phyloP scores from a whole-genome alignment of 35 echinoderm and acorn worm species.

The Heliocidaris erythrogramma region DNA sequence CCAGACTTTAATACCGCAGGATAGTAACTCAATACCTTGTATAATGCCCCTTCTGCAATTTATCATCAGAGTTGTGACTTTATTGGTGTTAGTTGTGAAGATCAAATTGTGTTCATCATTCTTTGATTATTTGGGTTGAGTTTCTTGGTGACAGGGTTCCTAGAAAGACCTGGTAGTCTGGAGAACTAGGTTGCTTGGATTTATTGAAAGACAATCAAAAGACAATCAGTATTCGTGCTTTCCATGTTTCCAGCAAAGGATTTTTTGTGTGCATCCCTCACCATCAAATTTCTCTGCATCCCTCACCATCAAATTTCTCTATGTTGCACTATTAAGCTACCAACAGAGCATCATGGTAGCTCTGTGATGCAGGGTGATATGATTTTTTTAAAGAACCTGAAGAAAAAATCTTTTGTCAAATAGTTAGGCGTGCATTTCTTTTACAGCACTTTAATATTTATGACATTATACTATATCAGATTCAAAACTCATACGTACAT shows the following conservation, averaged over 20 bases:
- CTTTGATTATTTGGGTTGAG: not conserved
- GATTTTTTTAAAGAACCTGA: too few species aligned
- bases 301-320: not conserved
- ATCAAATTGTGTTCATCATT: constrained; percentile 4
- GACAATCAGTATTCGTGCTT: not conserved
- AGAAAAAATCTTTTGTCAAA: too few species aligned
- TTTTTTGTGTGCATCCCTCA: not conserved
- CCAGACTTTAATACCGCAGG: not conserved
- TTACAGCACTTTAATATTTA: too few species aligned
- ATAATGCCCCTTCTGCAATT: not conserved
- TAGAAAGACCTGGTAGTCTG: not conserved
- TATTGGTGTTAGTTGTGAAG: constrained; percentile 2
- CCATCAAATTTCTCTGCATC: not conserved
- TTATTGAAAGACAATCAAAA: too few species aligned
- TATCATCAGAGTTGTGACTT: not conserved
- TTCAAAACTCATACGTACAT: not conserved
- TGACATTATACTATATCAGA: not conserved
- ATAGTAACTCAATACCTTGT: not conserved
- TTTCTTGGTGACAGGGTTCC: not conserved
- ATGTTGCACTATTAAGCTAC: too few species aligned
- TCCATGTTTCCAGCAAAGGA: not conserved
- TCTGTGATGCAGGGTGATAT: too few species aligned
- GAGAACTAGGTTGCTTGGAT: not conserved
- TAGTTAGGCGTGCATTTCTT: too few species aligned
- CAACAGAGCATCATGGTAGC: too few species aligned